These are phyloP conservation scores for Argya squamiceps DNA, from an alignment of 2,797 vertebrate species.

Conservation along the genomic window DNA sequence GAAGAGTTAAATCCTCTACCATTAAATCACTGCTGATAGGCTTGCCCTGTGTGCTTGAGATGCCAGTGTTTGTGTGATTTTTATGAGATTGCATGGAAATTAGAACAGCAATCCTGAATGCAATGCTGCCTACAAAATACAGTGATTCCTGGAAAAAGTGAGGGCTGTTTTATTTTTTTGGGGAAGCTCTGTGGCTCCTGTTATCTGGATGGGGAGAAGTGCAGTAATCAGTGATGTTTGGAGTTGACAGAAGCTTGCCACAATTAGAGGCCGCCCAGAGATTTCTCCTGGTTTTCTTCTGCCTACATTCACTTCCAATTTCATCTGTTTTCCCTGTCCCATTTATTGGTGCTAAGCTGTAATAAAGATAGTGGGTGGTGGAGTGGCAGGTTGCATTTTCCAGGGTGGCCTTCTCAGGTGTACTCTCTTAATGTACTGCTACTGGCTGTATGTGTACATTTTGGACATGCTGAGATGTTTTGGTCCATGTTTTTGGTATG, in stretches of 20 bases:
- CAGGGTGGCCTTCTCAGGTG: not conserved
- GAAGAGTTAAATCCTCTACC: not conserved
- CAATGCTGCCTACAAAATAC: not conserved
- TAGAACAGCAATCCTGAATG: not conserved
- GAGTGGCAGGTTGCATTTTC: not conserved
- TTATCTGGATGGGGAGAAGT: not conserved
- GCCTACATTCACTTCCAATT: not conserved
- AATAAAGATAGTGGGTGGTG: not conserved
- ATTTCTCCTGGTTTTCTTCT: not conserved
- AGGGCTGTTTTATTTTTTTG: not conserved
- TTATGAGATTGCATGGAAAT: not conserved
- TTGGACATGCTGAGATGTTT: not conserved
- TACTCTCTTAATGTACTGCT: not conserved
- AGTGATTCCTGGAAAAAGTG: not conserved
- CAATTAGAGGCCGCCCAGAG: not conserved
- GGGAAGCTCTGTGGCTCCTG: not conserved
- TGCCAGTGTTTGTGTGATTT: not conserved
- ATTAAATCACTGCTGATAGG: not conserved
- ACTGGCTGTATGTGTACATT: not conserved
- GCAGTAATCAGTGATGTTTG: not conserved
- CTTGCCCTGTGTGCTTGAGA: not conserved
- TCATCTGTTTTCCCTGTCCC: not conserved
- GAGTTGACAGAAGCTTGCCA: not conserved
- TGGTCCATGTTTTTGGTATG: not conserved
- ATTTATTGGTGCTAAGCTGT: not conserved